These are phyloP conservation scores for Darevskia nairensis DNA, from an alignment of 2,797 vertebrate genomes.

Conservation along the genomic window DNA sequence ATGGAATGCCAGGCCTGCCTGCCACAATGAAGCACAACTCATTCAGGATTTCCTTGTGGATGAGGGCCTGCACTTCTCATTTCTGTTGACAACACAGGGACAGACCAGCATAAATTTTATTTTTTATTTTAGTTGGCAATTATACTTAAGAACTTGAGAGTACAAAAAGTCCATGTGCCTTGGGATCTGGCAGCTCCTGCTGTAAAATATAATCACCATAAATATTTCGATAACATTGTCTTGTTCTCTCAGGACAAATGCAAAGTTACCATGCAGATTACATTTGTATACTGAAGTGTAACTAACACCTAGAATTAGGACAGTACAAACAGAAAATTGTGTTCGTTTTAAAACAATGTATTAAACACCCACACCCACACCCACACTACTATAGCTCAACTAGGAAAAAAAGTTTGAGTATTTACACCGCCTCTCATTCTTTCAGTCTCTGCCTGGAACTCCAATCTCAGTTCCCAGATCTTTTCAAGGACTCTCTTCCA, in stretches of 20 bases:
- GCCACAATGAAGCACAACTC: too few relatives aligned
- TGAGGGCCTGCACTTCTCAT: background rate
- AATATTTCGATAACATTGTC: background rate
- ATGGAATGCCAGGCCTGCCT: too few relatives aligned
- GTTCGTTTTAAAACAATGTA: background rate
- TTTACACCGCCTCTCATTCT: too few relatives aligned
- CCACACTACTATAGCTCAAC: background rate
- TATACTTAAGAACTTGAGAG: background rate
- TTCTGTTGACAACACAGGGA: background rate
- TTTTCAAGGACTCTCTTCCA: too few relatives aligned
- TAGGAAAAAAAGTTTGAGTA: background rate
- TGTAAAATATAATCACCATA: background rate
- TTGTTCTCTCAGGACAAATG: background rate
- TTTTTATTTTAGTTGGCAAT: background rate
- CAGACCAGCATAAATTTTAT: background rate
- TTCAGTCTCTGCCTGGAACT: too few relatives aligned
- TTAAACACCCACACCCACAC: background rate
- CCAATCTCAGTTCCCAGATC: too few relatives aligned
- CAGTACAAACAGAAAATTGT: background rate
- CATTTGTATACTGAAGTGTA: background rate
- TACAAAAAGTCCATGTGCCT: background rate
- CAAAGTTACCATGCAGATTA: background rate
- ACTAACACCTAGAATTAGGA: background rate
- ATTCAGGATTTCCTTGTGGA: too few relatives aligned
- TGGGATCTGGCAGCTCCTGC: background rate